Base-by-base conservation (phyloP, 2,113 vertebrate species). In the Balaeniceps rex region DNA sequence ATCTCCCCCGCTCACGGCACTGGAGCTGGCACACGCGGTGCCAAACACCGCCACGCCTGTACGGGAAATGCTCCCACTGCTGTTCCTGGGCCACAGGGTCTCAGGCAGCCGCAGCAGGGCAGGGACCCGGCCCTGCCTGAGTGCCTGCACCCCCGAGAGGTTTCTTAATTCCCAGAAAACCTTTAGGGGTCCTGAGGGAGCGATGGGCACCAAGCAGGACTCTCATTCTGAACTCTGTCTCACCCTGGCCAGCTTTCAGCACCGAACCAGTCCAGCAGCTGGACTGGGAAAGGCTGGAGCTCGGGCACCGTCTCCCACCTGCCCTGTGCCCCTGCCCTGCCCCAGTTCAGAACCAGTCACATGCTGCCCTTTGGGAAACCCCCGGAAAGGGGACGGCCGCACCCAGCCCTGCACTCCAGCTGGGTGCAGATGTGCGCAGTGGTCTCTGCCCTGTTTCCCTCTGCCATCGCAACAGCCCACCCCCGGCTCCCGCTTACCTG, bases 401-500 rank as follows among this genome's bases (percentile, higher is more conserved):
- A 5, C 24, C 25, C 26, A 4, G 21, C 14, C 38, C 51, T 4
- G 23, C 19, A 3, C 14, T 26, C 22, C 52, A 33, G 52, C 60
- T 33, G 28, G 46, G 34, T 0, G 29, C 46, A 77, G 64, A 44
- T 2, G 12, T 26, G 40, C 6, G 1, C 38, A 23, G 0, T 1
- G 11, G 25, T 3, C 60, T 58, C n/a, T 86, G 87, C 17, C 29
- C 14, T 4, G 0, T 10, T 36, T 44, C 60, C 60, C 42, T 19
- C 2, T 1, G 76, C 44, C 40, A 3, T 4, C 5, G 9, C 36
- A 28, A 8, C 22, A 34, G 55, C 47, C 64, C 82, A 10, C 38
- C 44, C 9, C 3, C 4, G 0, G 57, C 54, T 38, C 65, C 44
- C 8, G 36, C 93, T 64, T 95, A 99, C 99, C 99, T 99, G 99